Evolutionary conservation across 1,140 invertebrate genomes (phyloP), one percentile per base, ranked within the genome.

Genomic region (Eumeta japonica): DNA sequence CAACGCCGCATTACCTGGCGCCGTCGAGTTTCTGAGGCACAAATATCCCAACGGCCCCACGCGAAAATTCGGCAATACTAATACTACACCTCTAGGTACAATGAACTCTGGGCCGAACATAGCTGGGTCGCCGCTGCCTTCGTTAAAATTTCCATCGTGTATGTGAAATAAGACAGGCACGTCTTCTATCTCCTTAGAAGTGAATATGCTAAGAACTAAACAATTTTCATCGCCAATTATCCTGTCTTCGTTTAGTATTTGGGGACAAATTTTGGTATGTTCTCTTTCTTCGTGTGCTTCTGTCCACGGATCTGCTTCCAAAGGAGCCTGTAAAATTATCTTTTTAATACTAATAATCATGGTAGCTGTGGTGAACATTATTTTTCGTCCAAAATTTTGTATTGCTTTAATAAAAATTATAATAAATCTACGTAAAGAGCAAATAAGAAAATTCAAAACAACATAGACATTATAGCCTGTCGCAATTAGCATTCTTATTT

Each of bases 1-100:
- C 2, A 87, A 48, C 1, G 81, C 86, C 24, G 83, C 76, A 48
- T 88, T 89, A 1, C 86, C 86, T 11, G 55, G 57, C 13, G 51
- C 57, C 0, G 43, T 49, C 12, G 44, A 39, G 20, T 61, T 61
- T 37, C 51, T 43, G 9, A 52, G 33, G 53, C 66, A 71, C 30
- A 67, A 32, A 45, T 67, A 71, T 31, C 66, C 66, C 12, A 67
- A 45, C 2, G 60, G 41, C 5, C 66, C 66, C 1, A 71, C 27
- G 50, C 66, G 57, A 40, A 66, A 71, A 37, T 71, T 67, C 2
- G 63, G 63, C 31, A 67, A 30, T 28, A 71, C 56, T n/a, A 71
- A 18, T 17, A 64, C 62, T 11, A 67, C 36, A 11, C 44, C 50
- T 32, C 53, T 46, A 0, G 37, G 7, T 2, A 58, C 55, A 16